Evolutionary conservation across 2,113 vertebrate species (phyloP).

Genomic region (Seriola rivoliana): DNA sequence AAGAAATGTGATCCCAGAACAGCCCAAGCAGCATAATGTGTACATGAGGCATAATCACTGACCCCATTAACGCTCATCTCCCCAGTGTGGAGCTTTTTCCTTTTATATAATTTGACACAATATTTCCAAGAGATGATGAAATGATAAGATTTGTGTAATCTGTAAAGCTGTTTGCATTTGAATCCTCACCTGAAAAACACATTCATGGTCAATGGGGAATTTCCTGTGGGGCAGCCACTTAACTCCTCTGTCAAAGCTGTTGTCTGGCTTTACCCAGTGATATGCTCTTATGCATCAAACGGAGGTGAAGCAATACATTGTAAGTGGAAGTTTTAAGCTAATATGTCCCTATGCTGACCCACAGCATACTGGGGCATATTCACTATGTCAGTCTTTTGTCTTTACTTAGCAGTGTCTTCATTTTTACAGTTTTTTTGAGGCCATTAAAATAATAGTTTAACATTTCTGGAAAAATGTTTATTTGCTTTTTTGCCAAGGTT

Average conservation of each 20-base stretch:
- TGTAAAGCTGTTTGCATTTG: constrained; percentile 16
- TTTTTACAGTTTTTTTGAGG: background rate
- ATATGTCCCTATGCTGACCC: background rate
- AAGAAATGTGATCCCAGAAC: constrained; percentile 50
- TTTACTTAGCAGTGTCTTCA: background rate
- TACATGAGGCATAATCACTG: constrained; percentile 23
- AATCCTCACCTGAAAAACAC: constrained; percentile 44
- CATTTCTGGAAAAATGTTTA: background rate
- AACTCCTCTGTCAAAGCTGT: constrained; percentile 29
- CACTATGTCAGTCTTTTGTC: background rate
- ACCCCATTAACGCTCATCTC: constrained; percentile 34
- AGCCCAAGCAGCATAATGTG: constrained; percentile 48
- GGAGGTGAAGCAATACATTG: background rate
- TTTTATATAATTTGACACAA: constrained; percentile 30
- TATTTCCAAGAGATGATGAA: constrained; percentile 30
- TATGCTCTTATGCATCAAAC: background rate
- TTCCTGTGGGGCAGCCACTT: constrained; percentile 23
- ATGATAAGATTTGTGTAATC: constrained; percentile 30
- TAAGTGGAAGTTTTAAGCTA: background rate
- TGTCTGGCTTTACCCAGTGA: background rate
- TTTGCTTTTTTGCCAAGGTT: background rate
- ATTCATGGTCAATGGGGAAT: constrained; percentile 47
- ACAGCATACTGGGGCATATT: background rate
- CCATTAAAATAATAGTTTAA: background rate
- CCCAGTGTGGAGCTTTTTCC: background rate